Base-by-base conservation (phyloP, 92 coral and sea anemone genomes). In the Montipora capitata region DNA sequence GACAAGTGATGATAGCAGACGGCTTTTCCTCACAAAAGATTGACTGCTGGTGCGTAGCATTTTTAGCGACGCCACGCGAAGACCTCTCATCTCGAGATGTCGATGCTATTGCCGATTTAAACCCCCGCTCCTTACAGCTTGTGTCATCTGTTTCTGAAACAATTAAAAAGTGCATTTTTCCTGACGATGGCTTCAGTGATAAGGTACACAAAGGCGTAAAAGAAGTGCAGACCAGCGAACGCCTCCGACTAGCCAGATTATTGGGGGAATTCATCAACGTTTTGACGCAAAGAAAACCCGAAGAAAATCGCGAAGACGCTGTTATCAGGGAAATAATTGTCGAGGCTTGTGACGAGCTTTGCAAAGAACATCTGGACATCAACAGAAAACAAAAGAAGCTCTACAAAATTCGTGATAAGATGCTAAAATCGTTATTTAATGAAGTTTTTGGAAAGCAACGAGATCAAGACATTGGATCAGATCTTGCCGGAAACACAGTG, bases 91-190 rank as follows among this genome's bases (percentile, higher is more conserved):
- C 94, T 41, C 88, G 94, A 40, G 94, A 93, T 61, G 49, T 90
- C 42, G 94, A 93, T 79, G 89, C 92, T 27, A 90, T 93, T 51
- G 77, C 59, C 43, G 82, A 90, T 44, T 79, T 93, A 27, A 80
- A 90, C 11, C 52, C 84, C 43, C 61, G 27, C 15, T 73, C 74
- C 3, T 78, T 90, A 16, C 43, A 75, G 16, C 54, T 78, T 63
- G 65, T 87, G 10, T 17, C 90, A 54, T 59, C 83, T 27, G 85
- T 71, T 4, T 49, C 91, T 6, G 70, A 91, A 38, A 70, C 16
- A 12, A 88, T 93, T 11, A 72, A 57, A 11, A 3, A 7, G 20
- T 74, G 80, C 54, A 59, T 90, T 14, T 93, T 93, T 39, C 78
- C 82, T 63, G 83, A 76, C 9, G 69, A 40, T 20, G 80, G 89